Conservation (phyloP, 2,888 invertebrate genomes). For the Frankliniella fusca region DNA sequence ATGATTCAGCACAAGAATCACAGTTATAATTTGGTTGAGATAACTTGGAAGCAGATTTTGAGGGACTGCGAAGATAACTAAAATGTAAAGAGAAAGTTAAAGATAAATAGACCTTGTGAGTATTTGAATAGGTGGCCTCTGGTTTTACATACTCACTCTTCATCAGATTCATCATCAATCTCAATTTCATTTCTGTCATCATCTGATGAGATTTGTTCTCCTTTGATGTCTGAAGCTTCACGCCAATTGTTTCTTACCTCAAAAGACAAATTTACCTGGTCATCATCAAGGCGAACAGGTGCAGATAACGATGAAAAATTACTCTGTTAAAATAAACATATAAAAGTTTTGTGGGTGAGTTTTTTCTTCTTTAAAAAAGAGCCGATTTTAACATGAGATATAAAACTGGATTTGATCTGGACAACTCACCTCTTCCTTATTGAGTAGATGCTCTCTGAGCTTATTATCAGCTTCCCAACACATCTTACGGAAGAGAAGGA, state of each 20-base stretch:
- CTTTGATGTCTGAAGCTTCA: neutral
- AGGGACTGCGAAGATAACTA: neutral
- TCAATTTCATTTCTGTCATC: neutral
- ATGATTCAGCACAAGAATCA: neutral
- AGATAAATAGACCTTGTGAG: neutral
- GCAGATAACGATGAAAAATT: neutral
- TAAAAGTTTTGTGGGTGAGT: neutral
- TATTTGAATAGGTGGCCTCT: neutral
- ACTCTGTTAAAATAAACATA: neutral
- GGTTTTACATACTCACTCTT: neutral
- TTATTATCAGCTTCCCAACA: constrained; percentile 1
- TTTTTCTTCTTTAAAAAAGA: neutral
- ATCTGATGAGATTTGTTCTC: neutral
- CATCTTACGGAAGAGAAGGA: constrained; percentile 3
- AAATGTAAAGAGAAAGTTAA: neutral
- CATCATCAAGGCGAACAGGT: neutral
- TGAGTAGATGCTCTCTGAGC: neutral
- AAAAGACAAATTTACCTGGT: neutral
- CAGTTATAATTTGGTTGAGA: neutral
- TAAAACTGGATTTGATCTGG: neutral
- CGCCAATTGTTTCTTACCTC: neutral
- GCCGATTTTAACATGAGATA: neutral
- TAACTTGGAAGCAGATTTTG: neutral
- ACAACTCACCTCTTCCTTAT: neutral
- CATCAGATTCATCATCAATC: neutral